A percentile compares a stretch with the other conserved stretches of the same genome.
phyloP scores from a whole-genome alignment of 2,113 vertebrate species.

The Jaculus jaculus region DNA sequence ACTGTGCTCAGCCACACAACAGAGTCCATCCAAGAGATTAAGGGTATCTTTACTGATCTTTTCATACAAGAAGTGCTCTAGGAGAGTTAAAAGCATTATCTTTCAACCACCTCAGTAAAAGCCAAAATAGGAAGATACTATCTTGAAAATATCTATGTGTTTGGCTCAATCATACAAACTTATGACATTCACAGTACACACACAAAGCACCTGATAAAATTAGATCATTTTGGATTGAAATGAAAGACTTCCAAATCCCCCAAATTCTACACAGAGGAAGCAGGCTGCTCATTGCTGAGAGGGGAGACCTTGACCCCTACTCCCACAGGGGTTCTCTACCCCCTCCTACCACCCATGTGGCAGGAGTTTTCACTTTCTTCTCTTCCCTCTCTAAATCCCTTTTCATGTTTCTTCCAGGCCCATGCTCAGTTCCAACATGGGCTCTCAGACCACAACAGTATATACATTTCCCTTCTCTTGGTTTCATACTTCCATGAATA shows the following conservation, averaged over 20 bases:
- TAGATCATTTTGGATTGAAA: not conserved
- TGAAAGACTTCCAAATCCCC: not conserved
- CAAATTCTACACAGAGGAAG: not conserved
- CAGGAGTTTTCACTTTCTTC: too few relatives aligned
- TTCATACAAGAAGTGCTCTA: not conserved
- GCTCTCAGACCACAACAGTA: too few relatives aligned
- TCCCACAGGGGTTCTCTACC: too few relatives aligned
- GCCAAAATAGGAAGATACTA: not conserved
- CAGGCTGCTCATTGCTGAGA: not conserved
- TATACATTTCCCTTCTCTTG: too few relatives aligned
- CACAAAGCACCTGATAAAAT: not conserved
- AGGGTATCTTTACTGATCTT: not conserved
- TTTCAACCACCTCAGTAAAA: not conserved
- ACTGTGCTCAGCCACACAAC: not conserved
- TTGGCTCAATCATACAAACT: not conserved
- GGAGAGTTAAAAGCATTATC: not conserved
- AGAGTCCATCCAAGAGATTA: not conserved
- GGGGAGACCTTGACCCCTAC: too few relatives aligned
- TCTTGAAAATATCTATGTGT: not conserved
- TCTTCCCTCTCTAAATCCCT: too few relatives aligned
- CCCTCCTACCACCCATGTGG: too few relatives aligned
- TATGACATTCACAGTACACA: not conserved
- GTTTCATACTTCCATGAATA: too few relatives aligned
- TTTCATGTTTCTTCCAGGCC: too few relatives aligned
- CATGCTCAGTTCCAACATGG: too few relatives aligned